phyloP scores from a whole-genome alignment of 2,888 invertebrate species.

The Magallana nippona region DNA sequence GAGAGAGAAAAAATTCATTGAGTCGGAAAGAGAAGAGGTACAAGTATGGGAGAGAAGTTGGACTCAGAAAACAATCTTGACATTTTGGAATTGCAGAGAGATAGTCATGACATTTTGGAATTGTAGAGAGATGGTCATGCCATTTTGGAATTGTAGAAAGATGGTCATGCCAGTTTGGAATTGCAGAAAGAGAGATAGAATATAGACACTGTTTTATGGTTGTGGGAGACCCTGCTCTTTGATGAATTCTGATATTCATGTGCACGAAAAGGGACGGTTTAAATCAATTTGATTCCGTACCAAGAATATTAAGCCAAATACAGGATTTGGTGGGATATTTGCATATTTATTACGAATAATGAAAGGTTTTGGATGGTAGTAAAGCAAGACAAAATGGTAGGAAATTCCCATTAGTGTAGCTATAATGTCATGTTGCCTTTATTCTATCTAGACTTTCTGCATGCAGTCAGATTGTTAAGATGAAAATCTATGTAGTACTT shows the following conservation, averaged over 20 bases:
- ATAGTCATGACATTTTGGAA: too few relatives aligned
- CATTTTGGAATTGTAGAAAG: too few relatives aligned
- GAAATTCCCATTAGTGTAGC: neutral
- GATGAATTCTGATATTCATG: neutral
- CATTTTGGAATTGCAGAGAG: too few relatives aligned
- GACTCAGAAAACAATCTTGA: too few relatives aligned
- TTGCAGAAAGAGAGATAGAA: too few relatives aligned
- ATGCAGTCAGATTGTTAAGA: too few relatives aligned
- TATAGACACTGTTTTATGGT: neutral
- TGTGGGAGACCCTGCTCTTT: neutral
- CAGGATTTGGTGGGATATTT: neutral
- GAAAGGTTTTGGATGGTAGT: neutral
- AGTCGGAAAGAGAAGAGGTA: too few relatives aligned
- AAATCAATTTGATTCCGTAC: constrained; percentile 10
- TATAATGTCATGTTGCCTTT: neutral
- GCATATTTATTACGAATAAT: constrained; percentile 20
- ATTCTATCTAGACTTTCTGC: too few relatives aligned
- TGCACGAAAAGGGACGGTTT: neutral
- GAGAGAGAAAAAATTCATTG: neutral
- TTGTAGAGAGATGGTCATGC: too few relatives aligned
- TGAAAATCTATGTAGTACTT: too few relatives aligned
- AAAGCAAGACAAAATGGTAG: neutral
- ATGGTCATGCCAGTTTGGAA: too few relatives aligned
- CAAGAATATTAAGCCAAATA: neutral
- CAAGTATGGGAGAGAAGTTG: too few relatives aligned